A percentile compares a stretch with the other conserved stretches of the same genome.
phyloP scores from a whole-genome alignment of 1,140 invertebrate genomes.

The Hyles euphorbiae region DNA sequence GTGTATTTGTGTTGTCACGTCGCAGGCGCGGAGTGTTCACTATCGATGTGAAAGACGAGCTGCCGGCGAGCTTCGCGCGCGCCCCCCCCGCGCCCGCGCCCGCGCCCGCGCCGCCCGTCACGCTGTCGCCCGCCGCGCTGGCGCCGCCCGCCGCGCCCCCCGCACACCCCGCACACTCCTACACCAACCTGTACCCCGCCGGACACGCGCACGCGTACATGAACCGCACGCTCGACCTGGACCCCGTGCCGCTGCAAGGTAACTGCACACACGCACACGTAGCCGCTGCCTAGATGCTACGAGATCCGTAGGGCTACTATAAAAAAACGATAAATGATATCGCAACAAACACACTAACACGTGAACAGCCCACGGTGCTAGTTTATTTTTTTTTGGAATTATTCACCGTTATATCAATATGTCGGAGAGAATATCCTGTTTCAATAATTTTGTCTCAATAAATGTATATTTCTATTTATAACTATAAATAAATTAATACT shows the following conservation, averaged over 20 bases:
- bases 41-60: constrained; percentile 33
- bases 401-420: too few species aligned
- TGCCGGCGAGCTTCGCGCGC: constrained; percentile 40
- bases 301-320: background rate
- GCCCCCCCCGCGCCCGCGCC: constrained; percentile 16
- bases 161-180: constrained; percentile 15
- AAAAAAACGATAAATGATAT: too few species aligned
- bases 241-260: constrained; percentile 43
- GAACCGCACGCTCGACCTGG: constrained; percentile 51
- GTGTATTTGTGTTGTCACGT: background rate
- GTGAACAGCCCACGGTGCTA: too few species aligned
- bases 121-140: constrained; percentile 3
- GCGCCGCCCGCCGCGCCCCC: constrained; percentile 11
- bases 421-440: too few species aligned
- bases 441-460: too few species aligned
- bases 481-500: too few species aligned
- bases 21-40: constrained; percentile 42
- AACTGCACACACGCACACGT: background rate
- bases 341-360: too few species aligned
- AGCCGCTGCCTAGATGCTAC: background rate
- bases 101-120: constrained; percentile 8
- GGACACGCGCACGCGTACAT: constrained; percentile 38
- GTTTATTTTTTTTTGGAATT: too few species aligned
- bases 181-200: constrained; percentile 27
- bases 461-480: too few species aligned